Evolutionary conservation across 2,113 vertebrate genomes (phyloP).

Genomic region (Pseudolaguvia tuberculata): DNA sequence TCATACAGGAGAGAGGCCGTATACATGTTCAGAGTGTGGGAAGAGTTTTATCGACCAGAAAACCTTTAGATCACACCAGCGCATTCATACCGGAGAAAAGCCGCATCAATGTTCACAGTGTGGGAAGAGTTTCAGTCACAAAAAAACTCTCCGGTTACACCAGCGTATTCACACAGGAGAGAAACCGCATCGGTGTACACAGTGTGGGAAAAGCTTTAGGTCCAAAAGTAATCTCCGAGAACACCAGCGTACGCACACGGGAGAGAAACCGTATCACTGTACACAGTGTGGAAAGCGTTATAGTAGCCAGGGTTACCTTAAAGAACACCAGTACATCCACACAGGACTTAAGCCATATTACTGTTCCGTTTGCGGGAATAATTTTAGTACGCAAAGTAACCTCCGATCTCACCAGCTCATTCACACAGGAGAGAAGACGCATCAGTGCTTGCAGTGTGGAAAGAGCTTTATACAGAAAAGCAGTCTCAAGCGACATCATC

Average conservation of each 20-base stretch:
- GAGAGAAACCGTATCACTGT: too few species aligned
- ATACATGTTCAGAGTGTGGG: not conserved
- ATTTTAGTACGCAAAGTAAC: not conserved
- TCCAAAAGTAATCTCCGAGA: too few species aligned
- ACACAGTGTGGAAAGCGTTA: not conserved
- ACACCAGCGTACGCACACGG: too few species aligned
- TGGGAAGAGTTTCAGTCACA: not conserved
- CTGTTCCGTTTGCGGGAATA: not conserved
- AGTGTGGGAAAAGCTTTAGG: too few species aligned
- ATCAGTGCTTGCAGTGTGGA: not conserved
- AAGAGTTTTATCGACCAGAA: not conserved
- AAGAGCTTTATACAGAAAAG: not conserved
- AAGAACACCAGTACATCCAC: not conserved
- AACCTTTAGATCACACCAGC: not conserved
- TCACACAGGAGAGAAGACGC: not conserved
- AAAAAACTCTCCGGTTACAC: too few species aligned
- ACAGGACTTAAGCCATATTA: not conserved
- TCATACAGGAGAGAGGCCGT: conserved; percentile 1
- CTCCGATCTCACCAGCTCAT: too few species aligned
- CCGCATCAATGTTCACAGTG: too few species aligned
- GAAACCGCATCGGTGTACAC: too few species aligned
- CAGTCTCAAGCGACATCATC: not conserved
- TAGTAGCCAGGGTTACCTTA: not conserved
- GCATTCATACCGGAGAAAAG: too few species aligned
- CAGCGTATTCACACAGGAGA: too few species aligned